These are phyloP conservation scores for Anthrax anthrax DNA, from an alignment of 2,888 invertebrate genomes.

Conservation along the genomic window DNA sequence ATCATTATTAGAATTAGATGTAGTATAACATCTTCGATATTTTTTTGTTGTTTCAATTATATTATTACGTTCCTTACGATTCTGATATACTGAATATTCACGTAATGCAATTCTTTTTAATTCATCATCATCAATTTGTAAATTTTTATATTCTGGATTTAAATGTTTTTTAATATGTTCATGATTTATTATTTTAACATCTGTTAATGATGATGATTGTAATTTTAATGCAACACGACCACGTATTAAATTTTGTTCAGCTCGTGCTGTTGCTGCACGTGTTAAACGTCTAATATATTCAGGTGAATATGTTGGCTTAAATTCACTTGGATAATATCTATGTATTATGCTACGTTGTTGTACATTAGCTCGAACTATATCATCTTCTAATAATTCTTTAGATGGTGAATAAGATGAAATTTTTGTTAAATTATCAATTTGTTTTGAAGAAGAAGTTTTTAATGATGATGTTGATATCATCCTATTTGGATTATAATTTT, in stretches of 20 bases:
- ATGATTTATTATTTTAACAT: neutral
- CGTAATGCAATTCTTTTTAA: neutral
- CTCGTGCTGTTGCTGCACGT: neutral
- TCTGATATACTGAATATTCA: neutral
- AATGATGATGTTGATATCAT: no score
- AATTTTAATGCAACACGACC: neutral
- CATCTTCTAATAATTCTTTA: neutral
- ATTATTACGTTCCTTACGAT: neutral
- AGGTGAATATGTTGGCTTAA: neutral
- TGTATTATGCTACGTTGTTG: neutral
- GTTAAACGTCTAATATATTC: neutral
- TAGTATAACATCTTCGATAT: no score
- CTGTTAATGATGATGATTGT: neutral
- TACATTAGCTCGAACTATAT: neutral
- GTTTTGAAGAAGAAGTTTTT: neutral
- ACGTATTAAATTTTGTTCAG: neutral
- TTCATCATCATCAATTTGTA: neutral
- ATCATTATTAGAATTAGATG: constrained; percentile 18
- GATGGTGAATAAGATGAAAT: neutral
- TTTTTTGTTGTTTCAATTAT: neutral
- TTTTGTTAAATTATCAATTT: neutral
- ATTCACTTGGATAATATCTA: neutral
- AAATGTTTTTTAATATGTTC: neutral
- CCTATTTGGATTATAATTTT: neutral
- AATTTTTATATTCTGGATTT: neutral